These are phyloP conservation scores for Metopolophium dirhodum DNA, from an alignment of 1,140 invertebrate genomes.

Conservation along the genomic window DNA sequence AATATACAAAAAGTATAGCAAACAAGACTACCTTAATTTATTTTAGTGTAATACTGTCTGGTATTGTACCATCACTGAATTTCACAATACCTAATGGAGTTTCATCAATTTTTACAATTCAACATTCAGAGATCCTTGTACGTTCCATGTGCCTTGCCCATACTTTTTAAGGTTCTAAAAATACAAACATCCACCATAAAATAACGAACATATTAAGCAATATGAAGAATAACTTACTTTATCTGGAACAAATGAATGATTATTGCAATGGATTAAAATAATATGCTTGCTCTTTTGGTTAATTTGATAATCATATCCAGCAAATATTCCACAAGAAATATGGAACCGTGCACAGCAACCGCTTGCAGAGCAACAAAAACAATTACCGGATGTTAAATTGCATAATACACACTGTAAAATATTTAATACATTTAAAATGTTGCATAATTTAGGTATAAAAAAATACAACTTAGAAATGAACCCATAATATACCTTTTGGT, in stretches of 20 bases:
- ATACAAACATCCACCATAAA: not conserved
- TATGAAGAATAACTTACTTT: constrained; percentile 5
- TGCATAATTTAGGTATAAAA: too few species aligned
- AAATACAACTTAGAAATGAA: too few species aligned
- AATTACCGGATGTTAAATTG: constrained; percentile 59
- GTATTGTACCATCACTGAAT: constrained; percentile 9
- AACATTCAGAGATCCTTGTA: not conserved
- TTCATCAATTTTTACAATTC: not conserved
- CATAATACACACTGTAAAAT: constrained; percentile 53
- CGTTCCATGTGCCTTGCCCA: not conserved
- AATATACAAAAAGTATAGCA: not conserved
- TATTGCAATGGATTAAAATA: not conserved
- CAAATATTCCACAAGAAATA: constrained; percentile 62
- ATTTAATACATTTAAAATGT: not conserved
- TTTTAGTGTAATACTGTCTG: not conserved
- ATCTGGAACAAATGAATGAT: not conserved
- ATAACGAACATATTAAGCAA: not conserved
- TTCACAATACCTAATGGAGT: not conserved
- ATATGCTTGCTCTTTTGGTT: not conserved
- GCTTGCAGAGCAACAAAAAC: constrained; percentile 65
- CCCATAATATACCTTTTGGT: too few species aligned
- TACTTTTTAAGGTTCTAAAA: not conserved
- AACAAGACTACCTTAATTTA: constrained; percentile 20
- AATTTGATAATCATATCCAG: constrained; percentile 61
- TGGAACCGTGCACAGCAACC: constrained; percentile 65